Conservation (phyloP, 2,888 invertebrate genomes). For the Sycophila texana region DNA sequence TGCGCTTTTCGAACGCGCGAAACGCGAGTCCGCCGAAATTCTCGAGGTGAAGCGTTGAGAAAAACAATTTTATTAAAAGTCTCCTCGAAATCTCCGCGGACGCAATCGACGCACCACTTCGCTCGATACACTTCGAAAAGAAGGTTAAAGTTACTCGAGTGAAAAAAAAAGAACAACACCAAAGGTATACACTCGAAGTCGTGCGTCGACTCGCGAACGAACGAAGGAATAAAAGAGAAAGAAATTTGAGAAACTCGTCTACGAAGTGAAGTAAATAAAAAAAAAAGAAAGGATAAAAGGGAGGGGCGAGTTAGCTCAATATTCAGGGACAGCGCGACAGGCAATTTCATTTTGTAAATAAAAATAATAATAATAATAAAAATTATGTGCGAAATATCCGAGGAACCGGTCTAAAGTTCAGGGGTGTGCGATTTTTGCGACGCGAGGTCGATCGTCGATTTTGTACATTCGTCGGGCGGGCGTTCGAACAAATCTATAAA, state of each 20-base stretch:
- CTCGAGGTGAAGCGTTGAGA: constrained; percentile 1
- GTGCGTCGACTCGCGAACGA: constrained; percentile 22
- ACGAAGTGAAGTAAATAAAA: background rate
- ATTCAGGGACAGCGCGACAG: constrained; percentile 28
- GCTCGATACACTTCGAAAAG: background rate
- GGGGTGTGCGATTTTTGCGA: too few relatives aligned
- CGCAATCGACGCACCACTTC: constrained; percentile 23
- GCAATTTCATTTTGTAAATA: constrained; percentile 45
- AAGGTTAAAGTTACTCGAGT: background rate
- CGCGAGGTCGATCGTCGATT: too few relatives aligned
- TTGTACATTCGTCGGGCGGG: too few relatives aligned
- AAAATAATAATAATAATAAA: constrained; percentile 1
- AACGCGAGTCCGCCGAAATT: constrained; percentile 8
- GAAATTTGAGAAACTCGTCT: background rate
- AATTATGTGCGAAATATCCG: too few relatives aligned
- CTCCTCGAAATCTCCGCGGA: constrained; percentile 11
- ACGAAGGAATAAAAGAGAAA: constrained; percentile 5
- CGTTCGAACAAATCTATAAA: too few relatives aligned
- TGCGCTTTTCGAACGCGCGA: constrained; percentile 29
- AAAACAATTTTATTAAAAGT: background rate
- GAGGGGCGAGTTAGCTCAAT: constrained; percentile 3
- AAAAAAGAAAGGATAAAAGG: constrained; percentile 8
- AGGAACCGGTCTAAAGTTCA: too few relatives aligned
- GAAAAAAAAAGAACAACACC: background rate
- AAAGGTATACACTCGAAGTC: constrained; percentile 18